phyloP scores from a whole-genome alignment of 2,113 vertebrate genomes.

The Tauraco erythrolophus region DNA sequence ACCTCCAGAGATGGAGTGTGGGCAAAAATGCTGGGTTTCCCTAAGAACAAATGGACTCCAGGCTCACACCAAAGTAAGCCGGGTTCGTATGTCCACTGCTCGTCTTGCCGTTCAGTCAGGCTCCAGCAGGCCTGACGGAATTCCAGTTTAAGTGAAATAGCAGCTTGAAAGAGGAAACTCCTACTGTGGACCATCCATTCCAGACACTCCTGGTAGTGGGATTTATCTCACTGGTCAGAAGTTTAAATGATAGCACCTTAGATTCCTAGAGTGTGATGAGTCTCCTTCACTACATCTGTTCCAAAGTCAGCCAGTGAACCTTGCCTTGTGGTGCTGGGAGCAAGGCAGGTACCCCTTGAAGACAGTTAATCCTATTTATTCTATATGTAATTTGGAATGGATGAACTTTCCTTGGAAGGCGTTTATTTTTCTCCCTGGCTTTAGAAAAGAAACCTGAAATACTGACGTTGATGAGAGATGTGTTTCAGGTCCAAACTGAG shows the following conservation, averaged over 20 bases:
- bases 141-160: neutral
- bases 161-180: neutral
- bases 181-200: neutral
- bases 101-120: neutral
- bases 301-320: neutral
- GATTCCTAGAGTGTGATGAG: neutral
- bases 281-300: neutral
- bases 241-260: neutral
- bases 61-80: neutral
- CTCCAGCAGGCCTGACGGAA: neutral
- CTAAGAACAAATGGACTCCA: neutral
- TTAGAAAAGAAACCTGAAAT: neutral
- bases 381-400: neutral
- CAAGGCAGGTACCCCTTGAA: neutral
- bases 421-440: neutral
- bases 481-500: neutral
- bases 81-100: neutral
- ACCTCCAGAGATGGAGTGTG: accelerated
- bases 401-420: neutral
- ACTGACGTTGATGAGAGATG: neutral
- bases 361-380: neutral
- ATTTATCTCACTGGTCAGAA: neutral
- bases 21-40: neutral
- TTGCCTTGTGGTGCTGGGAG: neutral
- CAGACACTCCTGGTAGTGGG: accelerated